These are phyloP conservation scores for Carposina sasakii DNA, from an alignment of 1,140 invertebrate species.

Conservation along the genomic window DNA sequence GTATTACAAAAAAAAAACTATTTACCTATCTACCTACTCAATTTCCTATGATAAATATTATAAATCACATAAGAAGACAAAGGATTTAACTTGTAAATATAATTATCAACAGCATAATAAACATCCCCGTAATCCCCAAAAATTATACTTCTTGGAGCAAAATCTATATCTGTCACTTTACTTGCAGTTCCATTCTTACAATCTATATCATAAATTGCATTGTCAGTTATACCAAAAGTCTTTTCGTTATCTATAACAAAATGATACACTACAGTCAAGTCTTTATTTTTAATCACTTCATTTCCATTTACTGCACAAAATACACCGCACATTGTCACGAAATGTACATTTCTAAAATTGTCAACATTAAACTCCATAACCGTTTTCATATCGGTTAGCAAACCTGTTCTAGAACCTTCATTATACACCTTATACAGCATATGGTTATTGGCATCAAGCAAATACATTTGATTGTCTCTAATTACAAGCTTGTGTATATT, in stretches of 20 bases:
- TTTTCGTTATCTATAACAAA: slow-evolving; percentile 45
- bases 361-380: slow-evolving; percentile 58
- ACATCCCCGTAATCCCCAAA: slow-evolving; percentile 63
- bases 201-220: slow-evolving; percentile 46
- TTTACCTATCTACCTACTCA: slow-evolving; percentile 10
- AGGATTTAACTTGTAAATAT: slow-evolving; percentile 50
- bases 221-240: slow-evolving; percentile 41
- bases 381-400: slow-evolving; percentile 35
- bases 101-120: slow-evolving; percentile 46
- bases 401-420: slow-evolving; percentile 26
- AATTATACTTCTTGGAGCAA: slow-evolving; percentile 47
- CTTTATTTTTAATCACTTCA: slow-evolving; percentile 46
- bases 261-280: slow-evolving; percentile 45
- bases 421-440: slow-evolving; percentile 50
- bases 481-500: slow-evolving; percentile 57
- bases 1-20: slow-evolving; percentile 6
- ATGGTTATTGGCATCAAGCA: slow-evolving; percentile 57
- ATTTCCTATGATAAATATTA: slow-evolving; percentile 33
- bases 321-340: slow-evolving; percentile 54
- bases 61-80: slow-evolving; percentile 51
- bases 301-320: slow-evolving; percentile 43
- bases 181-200: slow-evolving; percentile 51
- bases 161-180: slow-evolving; percentile 42
- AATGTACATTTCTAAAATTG: slow-evolving; percentile 45
- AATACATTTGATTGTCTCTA: slow-evolving; percentile 52